Evolutionary conservation across 2,888 invertebrate genomes (phyloP).

Genomic region (Lochmaea crataegi): DNA sequence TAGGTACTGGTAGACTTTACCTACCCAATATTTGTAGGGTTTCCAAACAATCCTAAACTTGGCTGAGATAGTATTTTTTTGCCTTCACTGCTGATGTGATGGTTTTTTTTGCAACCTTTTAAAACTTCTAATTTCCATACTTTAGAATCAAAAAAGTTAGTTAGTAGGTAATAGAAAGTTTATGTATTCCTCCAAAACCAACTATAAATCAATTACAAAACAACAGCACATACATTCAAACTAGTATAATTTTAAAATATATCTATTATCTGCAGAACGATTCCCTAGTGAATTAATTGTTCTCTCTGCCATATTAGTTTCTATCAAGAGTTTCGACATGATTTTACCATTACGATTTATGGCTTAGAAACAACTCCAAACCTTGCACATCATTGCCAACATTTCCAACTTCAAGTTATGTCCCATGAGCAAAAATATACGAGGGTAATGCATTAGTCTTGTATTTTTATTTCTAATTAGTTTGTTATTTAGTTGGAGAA

Average conservation of each 20-base stretch:
- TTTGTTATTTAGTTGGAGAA: slow-evolving; percentile 12
- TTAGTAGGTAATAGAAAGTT: too few relatives aligned
- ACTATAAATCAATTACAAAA: too few relatives aligned
- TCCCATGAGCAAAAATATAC: slow-evolving; percentile 32
- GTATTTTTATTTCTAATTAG: slow-evolving; percentile 29
- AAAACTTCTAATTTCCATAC: too few relatives aligned
- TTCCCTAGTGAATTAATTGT: slow-evolving; percentile 18
- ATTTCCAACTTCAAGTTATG: slow-evolving; percentile 15
- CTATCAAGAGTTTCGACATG: slow-evolving; percentile 33
- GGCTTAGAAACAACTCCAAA: slow-evolving; percentile 9
- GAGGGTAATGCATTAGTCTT: slow-evolving; percentile 26
- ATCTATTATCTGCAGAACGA: not conserved
- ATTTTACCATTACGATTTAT: slow-evolving; percentile 30
- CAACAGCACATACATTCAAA: not conserved
- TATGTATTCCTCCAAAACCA: too few relatives aligned
- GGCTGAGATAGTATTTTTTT: too few relatives aligned
- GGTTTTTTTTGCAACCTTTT: too few relatives aligned
- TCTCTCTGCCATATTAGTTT: slow-evolving; percentile 25
- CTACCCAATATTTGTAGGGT: too few relatives aligned
- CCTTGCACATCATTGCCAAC: slow-evolving; percentile 4
- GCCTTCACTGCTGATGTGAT: too few relatives aligned
- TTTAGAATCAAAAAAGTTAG: too few relatives aligned
- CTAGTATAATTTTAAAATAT: not conserved
- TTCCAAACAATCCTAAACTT: too few relatives aligned
- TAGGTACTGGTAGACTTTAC: too few relatives aligned